Conservation (phyloP, 1,140 invertebrate genomes). For the Geopemphigus sp. region DNA sequence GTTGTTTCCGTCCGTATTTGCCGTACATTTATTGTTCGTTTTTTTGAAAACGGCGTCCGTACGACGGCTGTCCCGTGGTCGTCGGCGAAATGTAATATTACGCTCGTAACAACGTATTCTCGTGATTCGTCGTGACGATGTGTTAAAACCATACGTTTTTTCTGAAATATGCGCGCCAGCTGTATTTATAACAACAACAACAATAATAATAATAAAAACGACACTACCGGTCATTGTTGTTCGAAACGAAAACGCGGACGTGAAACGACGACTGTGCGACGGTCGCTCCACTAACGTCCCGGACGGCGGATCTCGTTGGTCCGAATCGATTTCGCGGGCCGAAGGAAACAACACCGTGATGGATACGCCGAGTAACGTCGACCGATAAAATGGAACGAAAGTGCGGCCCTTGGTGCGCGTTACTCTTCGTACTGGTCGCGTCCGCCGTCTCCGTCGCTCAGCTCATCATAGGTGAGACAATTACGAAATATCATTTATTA, state of each 20-base stretch:
- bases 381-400: slow-evolving; percentile 21
- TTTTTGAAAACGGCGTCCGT: too few relatives aligned
- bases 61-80: background rate
- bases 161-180: background rate
- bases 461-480: slow-evolving; percentile 14
- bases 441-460: background rate
- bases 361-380: slow-evolving; percentile 12
- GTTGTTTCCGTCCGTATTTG: background rate
- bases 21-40: too few relatives aligned
- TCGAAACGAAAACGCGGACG: background rate
- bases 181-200: background rate
- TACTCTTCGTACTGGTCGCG: slow-evolving; percentile 1
- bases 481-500: background rate
- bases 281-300: too few relatives aligned
- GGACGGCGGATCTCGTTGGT: background rate
- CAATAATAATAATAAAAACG: too few relatives aligned
- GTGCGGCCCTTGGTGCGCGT: slow-evolving; percentile 28
- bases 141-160: background rate
- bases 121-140: background rate
- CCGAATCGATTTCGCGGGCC: background rate
- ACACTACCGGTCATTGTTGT: too few relatives aligned
- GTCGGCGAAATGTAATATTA: background rate
- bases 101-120: background rate
- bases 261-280: background rate
- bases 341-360: background rate